A percentile compares a stretch with the other conserved stretches of the same genome.
These are phyloP conservation scores for Campoletis raptor DNA, from an alignment of 2,888 invertebrate species.

Conservation along the genomic window DNA sequence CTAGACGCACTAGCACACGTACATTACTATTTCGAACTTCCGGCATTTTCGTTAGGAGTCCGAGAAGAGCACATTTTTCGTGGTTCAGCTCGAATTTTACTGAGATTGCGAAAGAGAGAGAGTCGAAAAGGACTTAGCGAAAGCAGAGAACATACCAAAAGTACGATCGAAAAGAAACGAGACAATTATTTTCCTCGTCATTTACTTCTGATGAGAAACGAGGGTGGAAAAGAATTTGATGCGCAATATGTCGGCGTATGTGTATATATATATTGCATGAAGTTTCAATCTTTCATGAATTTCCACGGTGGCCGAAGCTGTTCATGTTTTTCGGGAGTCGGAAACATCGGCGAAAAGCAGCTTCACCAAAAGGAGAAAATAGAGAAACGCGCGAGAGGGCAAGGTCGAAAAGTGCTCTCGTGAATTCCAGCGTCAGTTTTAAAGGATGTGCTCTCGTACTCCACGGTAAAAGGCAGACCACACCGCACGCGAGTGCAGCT, in stretches of 20 bases:
- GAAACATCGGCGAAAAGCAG: conserved; percentile 20
- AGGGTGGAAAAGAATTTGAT: conserved; percentile 36
- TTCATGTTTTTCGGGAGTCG: not conserved
- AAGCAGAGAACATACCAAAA: conserved; percentile 1
- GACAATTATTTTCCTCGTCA: conserved; percentile 65
- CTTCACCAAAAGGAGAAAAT: not conserved
- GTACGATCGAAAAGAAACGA: conserved; percentile 1
- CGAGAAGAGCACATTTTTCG: conserved; percentile 44
- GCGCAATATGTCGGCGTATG: not conserved
- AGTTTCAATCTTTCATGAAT: conserved; percentile 24
- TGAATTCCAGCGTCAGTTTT: conserved; percentile 66
- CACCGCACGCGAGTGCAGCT: conserved; percentile 49
- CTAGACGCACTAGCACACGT: not conserved
- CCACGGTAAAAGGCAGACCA: conserved; percentile 57
- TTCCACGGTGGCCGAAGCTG: not conserved
- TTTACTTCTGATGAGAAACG: conserved; percentile 63
- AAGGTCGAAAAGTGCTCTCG: conserved; percentile 65
- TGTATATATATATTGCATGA: conserved; percentile 15
- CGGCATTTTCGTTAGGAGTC: conserved; percentile 42
- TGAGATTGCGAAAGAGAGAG: conserved; percentile 41
- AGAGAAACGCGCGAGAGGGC: conserved; percentile 16
- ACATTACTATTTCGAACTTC: conserved; percentile 26
- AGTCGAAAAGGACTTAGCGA: not conserved
- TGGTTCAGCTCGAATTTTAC: conserved; percentile 49
- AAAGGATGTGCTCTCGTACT: conserved; percentile 54